phyloP scores from a whole-genome alignment of 2,797 vertebrate species.

The Melanotaenia maccullochi region DNA sequence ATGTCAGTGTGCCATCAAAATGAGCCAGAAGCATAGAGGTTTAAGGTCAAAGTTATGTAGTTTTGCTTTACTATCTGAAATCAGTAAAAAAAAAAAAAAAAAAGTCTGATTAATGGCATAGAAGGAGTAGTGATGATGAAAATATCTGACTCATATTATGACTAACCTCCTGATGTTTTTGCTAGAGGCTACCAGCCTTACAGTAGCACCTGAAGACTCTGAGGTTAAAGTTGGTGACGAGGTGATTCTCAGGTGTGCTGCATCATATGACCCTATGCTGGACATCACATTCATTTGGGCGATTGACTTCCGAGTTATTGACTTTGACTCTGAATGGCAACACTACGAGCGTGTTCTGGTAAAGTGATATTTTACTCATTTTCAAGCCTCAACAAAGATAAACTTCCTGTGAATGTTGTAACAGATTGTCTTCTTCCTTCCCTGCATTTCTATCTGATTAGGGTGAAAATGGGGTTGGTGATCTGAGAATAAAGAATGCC shows the following conservation, averaged over 20 bases:
- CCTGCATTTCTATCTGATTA: conserved; percentile 32
- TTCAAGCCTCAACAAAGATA: not conserved
- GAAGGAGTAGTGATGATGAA: not conserved
- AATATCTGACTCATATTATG: not conserved
- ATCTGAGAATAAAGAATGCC: conserved; percentile 89
- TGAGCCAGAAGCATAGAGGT: too few species aligned
- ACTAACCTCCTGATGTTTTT: not conserved
- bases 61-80: too few species aligned
- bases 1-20: too few species aligned
- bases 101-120: too few species aligned
- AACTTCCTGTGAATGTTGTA: not conserved
- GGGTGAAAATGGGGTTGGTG: conserved; percentile 86
- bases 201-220: conserved; percentile 87
- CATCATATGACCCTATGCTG: conserved; percentile 90
- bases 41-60: too few species aligned
- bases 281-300: conserved; percentile 96
- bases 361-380: conserved; percentile 37
- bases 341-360: conserved; percentile 93
- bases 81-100: too few species aligned
- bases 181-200: conserved; percentile 92
- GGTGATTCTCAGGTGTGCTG: conserved; percentile 89
- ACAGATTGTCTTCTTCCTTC: not conserved
- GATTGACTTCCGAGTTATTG: conserved; percentile 91
- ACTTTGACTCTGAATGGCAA: conserved; percentile 89
- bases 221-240: conserved; percentile 91